Conservation (phyloP, 1,140 invertebrate genomes). For the Heliconius nattereri region DNA sequence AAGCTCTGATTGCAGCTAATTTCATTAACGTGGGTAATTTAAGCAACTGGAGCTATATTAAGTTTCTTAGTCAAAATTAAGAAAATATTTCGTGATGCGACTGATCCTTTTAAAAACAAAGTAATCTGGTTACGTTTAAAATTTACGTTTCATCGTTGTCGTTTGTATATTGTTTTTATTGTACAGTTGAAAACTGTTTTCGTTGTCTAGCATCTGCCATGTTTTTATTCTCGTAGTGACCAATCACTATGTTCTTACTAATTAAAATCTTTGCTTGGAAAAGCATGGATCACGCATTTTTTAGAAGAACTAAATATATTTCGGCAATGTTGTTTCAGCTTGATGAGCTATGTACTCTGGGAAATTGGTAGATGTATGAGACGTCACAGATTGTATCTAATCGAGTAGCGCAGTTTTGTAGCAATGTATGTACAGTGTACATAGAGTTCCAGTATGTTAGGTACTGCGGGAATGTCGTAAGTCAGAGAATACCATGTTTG, state of each 20-base stretch:
- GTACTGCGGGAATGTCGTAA: neutral
- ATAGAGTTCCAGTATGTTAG: neutral
- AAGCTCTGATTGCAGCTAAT: slow-evolving; percentile 8
- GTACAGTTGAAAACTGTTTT: too few species aligned
- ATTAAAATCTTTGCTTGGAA: too few species aligned
- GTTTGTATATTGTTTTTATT: neutral
- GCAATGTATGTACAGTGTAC: neutral
- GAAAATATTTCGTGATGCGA: neutral
- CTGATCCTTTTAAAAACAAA: slow-evolving; percentile 1
- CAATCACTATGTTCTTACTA: too few species aligned
- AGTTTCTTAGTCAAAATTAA: neutral
- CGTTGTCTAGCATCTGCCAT: too few species aligned
- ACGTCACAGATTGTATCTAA: neutral
- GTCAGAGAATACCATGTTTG: neutral
- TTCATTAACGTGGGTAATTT: slow-evolving; percentile 13
- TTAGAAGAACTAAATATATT: neutral
- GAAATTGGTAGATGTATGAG: neutral
- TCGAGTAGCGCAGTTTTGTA: neutral
- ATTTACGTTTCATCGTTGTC: neutral
- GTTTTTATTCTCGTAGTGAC: neutral
- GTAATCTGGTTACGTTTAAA: neutral
- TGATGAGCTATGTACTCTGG: neutral
- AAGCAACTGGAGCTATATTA: neutral
- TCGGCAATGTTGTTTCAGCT: neutral
- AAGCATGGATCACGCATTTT: neutral